A percentile compares a stretch with the other conserved stretches of the same genome.
Conservation (phyloP, 2,113 vertebrate genomes). For the Callorhinus ursinus region DNA sequence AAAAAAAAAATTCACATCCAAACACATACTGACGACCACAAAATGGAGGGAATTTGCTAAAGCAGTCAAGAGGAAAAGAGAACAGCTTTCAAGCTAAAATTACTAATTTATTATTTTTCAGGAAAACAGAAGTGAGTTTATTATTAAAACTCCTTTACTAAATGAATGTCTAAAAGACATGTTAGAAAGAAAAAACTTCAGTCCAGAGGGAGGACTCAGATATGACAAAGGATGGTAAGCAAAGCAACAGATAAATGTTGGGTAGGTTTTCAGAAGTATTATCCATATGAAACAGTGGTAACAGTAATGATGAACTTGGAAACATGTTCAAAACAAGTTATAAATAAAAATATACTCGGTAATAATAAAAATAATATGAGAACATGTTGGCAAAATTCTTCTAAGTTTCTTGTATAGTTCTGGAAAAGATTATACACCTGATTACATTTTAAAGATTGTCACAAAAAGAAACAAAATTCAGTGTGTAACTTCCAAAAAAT, state of each 20-base stretch:
- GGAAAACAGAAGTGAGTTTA: not conserved
- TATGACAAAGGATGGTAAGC: not conserved
- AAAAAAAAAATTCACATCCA: not conserved
- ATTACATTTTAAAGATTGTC: not conserved
- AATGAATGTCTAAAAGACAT: not conserved
- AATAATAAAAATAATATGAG: not conserved
- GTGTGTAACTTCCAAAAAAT: not conserved
- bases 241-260: not conserved
- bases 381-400: not conserved
- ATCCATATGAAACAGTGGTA: not conserved
- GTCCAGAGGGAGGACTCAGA: not conserved
- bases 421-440: not conserved
- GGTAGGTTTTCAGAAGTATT: not conserved
- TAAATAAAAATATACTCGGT: not conserved
- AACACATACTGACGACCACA: not conserved
- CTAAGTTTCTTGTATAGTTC: not conserved
- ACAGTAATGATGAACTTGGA: not conserved
- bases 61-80: not conserved
- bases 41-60: not conserved
- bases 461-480: not conserved
- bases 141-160: not conserved
- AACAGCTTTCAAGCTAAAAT: not conserved
- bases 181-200: not conserved
- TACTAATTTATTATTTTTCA: not conserved
- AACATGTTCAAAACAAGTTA: not conserved